Conservation (phyloP, 2,113 vertebrate species). For the Cyphomyrus discorhynchus region DNA sequence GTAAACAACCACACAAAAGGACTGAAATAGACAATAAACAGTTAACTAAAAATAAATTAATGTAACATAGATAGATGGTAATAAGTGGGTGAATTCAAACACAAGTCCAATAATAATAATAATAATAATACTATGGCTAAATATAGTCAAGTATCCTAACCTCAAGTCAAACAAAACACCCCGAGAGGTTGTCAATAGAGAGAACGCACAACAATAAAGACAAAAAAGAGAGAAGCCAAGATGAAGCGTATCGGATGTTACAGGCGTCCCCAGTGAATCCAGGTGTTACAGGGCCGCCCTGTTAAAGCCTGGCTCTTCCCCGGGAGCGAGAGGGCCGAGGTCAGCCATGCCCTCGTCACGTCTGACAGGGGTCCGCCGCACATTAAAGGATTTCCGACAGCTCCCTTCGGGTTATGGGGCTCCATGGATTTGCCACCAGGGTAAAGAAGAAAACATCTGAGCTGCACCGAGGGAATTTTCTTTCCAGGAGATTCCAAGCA, state of each 20-base stretch:
- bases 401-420: neutral
- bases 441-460: neutral
- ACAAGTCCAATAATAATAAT: neutral
- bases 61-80: neutral
- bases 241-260: slow-evolving; percentile 19
- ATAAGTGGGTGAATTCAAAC: neutral
- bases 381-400: slow-evolving; percentile 4
- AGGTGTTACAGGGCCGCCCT: neutral
- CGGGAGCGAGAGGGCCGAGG: neutral
- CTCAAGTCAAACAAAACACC: too few species aligned
- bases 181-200: neutral
- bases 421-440: neutral
- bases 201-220: neutral
- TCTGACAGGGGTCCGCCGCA: neutral
- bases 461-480: neutral
- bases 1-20: neutral
- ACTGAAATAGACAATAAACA: neutral
- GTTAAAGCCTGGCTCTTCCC: neutral
- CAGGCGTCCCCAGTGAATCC: neutral
- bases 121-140: neutral
- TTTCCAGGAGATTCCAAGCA: neutral
- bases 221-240: neutral
- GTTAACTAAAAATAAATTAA: neutral
- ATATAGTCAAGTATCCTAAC: neutral
- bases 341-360: neutral